Conservation (phyloP, 1,140 invertebrate species). For the Pissodes strobi region DNA sequence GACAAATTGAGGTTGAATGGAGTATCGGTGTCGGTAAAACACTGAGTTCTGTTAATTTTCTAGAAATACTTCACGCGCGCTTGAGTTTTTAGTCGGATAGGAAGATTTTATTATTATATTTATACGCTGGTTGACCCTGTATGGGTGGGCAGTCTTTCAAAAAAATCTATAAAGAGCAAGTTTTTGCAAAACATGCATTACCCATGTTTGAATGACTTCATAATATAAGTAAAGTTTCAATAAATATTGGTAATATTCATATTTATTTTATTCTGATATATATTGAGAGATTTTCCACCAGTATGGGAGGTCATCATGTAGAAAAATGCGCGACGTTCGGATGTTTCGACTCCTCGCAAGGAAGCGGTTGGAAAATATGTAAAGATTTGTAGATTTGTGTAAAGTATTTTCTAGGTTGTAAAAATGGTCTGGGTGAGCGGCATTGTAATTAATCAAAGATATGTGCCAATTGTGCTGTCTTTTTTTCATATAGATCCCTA, state of each 20-base stretch:
- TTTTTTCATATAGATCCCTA: not conserved
- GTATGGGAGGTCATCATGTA: too few relatives aligned
- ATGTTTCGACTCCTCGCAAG: not conserved
- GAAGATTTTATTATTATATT: slow-evolving; percentile 30
- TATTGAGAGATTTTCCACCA: too few relatives aligned
- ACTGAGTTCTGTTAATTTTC: slow-evolving; percentile 37
- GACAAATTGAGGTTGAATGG: too few relatives aligned
- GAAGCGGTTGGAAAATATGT: slow-evolving; percentile 1
- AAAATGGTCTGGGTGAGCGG: not conserved
- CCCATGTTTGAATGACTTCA: too few relatives aligned
- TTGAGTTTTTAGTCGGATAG: slow-evolving; percentile 35
- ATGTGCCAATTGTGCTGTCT: slow-evolving; percentile 21
- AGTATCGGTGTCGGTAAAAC: not conserved
- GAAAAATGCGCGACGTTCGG: slow-evolving; percentile 1
- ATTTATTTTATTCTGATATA: too few relatives aligned
- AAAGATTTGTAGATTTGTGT: slow-evolving; percentile 26
- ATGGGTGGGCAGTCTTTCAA: too few relatives aligned
- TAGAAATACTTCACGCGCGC: slow-evolving; percentile 36
- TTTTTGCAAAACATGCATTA: too few relatives aligned
- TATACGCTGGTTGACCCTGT: not conserved
- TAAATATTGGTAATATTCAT: too few relatives aligned
- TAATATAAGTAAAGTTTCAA: too few relatives aligned
- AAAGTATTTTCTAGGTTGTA: slow-evolving; percentile 22
- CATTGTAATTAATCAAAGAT: slow-evolving; percentile 5
- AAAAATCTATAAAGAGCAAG: too few relatives aligned